A percentile compares a stretch with the other conserved stretches of the same genome.
Conservation (phyloP, 2,888 invertebrate species). For the Hypolimnas misippus region DNA sequence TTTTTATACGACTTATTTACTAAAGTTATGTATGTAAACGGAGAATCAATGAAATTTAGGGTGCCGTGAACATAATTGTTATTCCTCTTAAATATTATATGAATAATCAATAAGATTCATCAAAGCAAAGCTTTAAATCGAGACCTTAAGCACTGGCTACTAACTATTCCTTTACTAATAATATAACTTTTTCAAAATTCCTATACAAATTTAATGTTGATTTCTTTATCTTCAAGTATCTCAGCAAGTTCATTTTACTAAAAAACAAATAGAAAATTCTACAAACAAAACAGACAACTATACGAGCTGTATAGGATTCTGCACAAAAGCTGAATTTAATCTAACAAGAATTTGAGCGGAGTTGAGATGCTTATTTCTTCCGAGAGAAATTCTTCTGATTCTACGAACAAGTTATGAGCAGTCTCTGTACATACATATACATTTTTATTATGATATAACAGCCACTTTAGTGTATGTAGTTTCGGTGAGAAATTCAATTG, state of each 20-base stretch:
- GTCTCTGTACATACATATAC: slow-evolving; percentile 1
- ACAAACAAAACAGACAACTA: slow-evolving; percentile 2
- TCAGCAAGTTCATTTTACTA: background rate
- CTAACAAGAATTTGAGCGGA: slow-evolving; percentile 17
- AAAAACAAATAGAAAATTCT: background rate
- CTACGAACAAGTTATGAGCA: slow-evolving; percentile 12
- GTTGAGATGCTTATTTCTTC: slow-evolving; percentile 10
- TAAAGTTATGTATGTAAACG: background rate
- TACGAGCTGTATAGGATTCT: background rate
- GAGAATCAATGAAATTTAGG: background rate
- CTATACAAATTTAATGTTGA: too few relatives aligned
- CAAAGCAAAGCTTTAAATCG: too few relatives aligned
- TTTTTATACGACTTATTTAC: background rate
- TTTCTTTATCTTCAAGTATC: background rate
- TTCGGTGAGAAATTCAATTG: slow-evolving; percentile 70
- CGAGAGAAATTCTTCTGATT: background rate
- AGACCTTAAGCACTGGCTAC: too few relatives aligned
- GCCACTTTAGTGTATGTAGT: slow-evolving; percentile 56
- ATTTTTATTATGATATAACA: slow-evolving; percentile 47
- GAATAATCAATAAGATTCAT: too few relatives aligned
- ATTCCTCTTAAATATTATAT: background rate
- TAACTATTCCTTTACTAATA: too few relatives aligned
- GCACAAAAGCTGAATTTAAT: slow-evolving; percentile 11
- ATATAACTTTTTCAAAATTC: too few relatives aligned
- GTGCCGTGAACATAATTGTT: background rate